Evolutionary conservation across 2,888 invertebrate genomes (phyloP), one percentile per base, ranked within the genome.

Genomic region (Agrochola circellaris): DNA sequence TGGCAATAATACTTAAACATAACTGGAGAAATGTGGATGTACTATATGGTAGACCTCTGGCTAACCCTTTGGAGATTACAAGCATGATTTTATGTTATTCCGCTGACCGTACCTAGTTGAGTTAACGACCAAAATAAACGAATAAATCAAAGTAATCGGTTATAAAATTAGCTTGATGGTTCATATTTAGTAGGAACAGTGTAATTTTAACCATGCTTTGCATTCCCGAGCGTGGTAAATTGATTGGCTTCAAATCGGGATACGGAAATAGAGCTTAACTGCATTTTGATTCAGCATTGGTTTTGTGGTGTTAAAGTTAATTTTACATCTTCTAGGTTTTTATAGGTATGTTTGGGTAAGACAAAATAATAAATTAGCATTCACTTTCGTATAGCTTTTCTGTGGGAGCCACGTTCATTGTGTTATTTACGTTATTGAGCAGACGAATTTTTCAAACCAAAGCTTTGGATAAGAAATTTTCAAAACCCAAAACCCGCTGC

Each of bases 191-290:
- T 79, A 66, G 68, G 67, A 61, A 66, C 51, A 13, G 79, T 79
- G 66, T 86, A 86, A 83, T 83, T 86, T 78, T 83, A 86, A 79
- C 80, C 42, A 34, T 68, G 84, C 26, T 83, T 79, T 83, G 74
- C 64, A 79, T 86, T 83, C 74, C 30, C 17, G 45, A n/a, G 62
- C 64, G 79, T 79, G 60, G 84, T 84, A 60, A 83, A 86, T 62
- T 72, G 86, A 86, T 86, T 60, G 60, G 66, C 64, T 79, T 79
- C 48, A 67, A 72, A 86, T 83, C 58, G 48, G 9, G 48, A 38
- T 73, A 48, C 64, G 26, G 23, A 58, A 69, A 64, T 74, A 58
- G 62, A 30, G 34, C 11, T 23, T 9, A 54, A 13, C 15, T 42
- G 13, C 15, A 20, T 20, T 70, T 51, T 62, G 26, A 51, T 66